Percentiles rank a stretch among this genome's conserved stretches.
Evolutionary conservation across 1,140 invertebrate genomes (phyloP).

Genomic region (Bombus ignitus): DNA sequence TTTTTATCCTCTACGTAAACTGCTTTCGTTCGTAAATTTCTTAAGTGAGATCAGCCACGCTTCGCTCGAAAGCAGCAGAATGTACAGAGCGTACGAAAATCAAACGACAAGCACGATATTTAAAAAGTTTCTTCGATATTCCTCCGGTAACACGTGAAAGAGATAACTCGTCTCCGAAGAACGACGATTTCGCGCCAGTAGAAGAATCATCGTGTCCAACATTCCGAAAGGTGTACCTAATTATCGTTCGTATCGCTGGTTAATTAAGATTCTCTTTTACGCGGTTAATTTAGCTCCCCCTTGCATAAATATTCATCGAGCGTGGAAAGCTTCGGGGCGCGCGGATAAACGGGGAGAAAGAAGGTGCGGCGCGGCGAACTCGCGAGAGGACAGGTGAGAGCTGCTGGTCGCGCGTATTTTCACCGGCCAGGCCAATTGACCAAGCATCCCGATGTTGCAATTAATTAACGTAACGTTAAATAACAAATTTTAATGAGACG

Average conservation of each 20-base stretch:
- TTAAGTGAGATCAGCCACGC: not conserved
- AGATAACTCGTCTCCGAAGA: not conserved
- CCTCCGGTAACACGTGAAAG: rapidly evolving
- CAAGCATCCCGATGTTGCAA: constrained; percentile 61
- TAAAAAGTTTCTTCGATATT: not conserved
- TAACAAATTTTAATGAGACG: constrained; percentile 82
- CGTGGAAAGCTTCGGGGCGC: not conserved
- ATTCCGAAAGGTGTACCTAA: not conserved
- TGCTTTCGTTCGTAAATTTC: not conserved
- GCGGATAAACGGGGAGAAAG: not conserved
- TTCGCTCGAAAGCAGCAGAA: not conserved
- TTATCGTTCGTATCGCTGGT: not conserved
- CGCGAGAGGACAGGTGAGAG: constrained; percentile 19
- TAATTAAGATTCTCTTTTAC: not conserved
- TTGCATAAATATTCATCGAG: constrained; percentile 18
- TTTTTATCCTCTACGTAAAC: too few species aligned
- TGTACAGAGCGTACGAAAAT: not conserved
- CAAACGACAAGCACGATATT: not conserved
- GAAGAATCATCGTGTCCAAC: not conserved
- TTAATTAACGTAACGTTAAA: constrained; percentile 81
- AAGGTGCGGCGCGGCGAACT: not conserved
- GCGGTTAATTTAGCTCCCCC: not conserved
- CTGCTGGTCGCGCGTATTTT: constrained; percentile 50
- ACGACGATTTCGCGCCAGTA: not conserved
- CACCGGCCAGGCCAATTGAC: constrained; percentile 44